Conservation (phyloP, 2,797 vertebrate genomes). For the Acestrorhynchus altus region DNA sequence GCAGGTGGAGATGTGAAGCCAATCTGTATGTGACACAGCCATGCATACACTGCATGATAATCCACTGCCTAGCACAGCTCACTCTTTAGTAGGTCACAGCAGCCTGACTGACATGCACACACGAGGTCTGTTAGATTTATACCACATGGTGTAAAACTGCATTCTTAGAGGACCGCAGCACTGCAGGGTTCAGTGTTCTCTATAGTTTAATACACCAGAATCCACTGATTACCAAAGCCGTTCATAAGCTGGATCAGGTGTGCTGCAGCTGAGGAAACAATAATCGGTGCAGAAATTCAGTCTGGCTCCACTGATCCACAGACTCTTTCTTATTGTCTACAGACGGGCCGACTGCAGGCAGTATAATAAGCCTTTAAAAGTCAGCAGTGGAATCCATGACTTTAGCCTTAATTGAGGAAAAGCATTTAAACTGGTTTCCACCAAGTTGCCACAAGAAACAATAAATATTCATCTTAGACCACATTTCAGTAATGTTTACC, state of each 20-base stretch:
- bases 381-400: too few species aligned
- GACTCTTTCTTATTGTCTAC: background rate
- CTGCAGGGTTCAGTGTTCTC: background rate
- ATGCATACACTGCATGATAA: background rate
- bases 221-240: background rate
- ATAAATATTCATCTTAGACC: too few species aligned
- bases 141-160: background rate
- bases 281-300: background rate
- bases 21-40: background rate
- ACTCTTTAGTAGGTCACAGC: background rate
- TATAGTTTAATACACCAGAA: background rate
- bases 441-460: too few species aligned
- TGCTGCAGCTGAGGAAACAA: background rate
- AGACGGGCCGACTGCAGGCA: background rate
- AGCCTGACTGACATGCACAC: background rate
- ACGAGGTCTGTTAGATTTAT: background rate
- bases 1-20: constrained; percentile 48
- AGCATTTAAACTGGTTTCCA: background rate
- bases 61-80: background rate
- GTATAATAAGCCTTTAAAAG: background rate
- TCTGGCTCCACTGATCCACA: background rate
- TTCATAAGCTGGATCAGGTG: background rate
- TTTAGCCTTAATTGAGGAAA: too few species aligned
- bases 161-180: background rate
- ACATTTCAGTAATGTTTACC: too few species aligned